Evolutionary conservation across 2,797 vertebrate species (phyloP).

Genomic region (Pteropus rufus): DNA sequence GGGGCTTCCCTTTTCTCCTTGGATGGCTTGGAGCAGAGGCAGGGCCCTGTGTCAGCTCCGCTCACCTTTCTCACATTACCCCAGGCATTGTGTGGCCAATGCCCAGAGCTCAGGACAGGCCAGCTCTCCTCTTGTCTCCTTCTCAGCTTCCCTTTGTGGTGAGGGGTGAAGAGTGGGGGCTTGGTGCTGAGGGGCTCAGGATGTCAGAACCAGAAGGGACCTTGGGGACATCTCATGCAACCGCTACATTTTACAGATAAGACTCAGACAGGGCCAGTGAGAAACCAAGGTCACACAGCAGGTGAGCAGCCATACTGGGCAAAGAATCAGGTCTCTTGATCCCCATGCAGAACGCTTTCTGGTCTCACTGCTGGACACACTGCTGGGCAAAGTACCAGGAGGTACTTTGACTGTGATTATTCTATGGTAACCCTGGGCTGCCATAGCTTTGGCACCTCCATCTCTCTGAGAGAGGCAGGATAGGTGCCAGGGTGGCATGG

Average conservation of each 20-base stretch:
- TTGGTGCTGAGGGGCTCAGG: background rate
- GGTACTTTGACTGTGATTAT: background rate
- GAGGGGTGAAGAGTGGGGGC: background rate
- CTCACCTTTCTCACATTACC: background rate
- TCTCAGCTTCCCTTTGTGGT: background rate
- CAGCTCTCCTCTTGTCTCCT: background rate
- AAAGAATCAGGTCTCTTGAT: background rate
- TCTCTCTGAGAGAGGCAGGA: background rate
- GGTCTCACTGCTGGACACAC: background rate
- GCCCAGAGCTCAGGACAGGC: background rate
- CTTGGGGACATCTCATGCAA: background rate
- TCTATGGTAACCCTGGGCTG: background rate
- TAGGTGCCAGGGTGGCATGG: background rate
- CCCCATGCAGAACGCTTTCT: background rate
- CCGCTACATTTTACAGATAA: background rate
- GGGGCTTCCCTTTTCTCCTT: slow-evolving; percentile 61
- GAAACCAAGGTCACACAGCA: background rate
- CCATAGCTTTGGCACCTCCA: background rate
- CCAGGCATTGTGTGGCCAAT: background rate
- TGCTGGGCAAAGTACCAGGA: background rate
- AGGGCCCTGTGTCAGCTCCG: background rate
- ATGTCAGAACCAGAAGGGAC: background rate
- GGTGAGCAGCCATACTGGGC: background rate
- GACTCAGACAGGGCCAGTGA: background rate
- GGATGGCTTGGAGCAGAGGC: background rate